A percentile compares a stretch with the other conserved stretches of the same genome.
Evolutionary conservation across 2,888 invertebrate genomes (phyloP).

Genomic region (Pelosia muscerda): DNA sequence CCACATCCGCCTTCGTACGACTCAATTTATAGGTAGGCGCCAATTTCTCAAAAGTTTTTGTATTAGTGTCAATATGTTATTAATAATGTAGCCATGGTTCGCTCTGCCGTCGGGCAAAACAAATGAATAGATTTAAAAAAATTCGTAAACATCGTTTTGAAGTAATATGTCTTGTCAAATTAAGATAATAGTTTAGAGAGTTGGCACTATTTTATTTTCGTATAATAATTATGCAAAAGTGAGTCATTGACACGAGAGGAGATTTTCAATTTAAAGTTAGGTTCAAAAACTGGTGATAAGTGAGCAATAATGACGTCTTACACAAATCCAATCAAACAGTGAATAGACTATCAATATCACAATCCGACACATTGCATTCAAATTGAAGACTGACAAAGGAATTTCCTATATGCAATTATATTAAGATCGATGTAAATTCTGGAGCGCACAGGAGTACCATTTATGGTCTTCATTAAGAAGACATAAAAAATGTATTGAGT

Average conservation of each 20-base stretch:
- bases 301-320: slow-evolving; percentile 39
- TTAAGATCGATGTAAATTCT: slow-evolving; percentile 77
- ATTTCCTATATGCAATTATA: slow-evolving; percentile 61
- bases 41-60: neutral
- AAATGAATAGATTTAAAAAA: neutral
- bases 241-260: too few relatives aligned
- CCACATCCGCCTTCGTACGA: neutral
- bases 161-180: too few relatives aligned
- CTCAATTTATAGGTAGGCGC: neutral
- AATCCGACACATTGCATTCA: slow-evolving; percentile 55
- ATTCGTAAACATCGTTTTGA: too few relatives aligned
- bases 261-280: slow-evolving; percentile 19
- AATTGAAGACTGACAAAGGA: slow-evolving; percentile 57
- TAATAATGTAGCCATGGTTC: neutral
- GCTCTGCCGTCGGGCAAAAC: too few relatives aligned
- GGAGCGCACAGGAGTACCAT: slow-evolving; percentile 69
- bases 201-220: too few relatives aligned
- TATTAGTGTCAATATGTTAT: neutral
- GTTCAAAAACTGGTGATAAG: slow-evolving; percentile 39
- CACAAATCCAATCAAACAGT: slow-evolving; percentile 54
- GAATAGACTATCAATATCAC: slow-evolving; percentile 69
- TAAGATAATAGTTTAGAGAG: neutral
- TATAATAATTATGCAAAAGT: too few relatives aligned
- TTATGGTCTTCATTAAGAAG: slow-evolving; percentile 81
- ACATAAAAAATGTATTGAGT: slow-evolving; percentile 68